Evolutionary conservation across 2,113 vertebrate genomes (phyloP), one percentile per base, ranked within the genome.

Genomic region (Megaleporinus macrocephalus): DNA sequence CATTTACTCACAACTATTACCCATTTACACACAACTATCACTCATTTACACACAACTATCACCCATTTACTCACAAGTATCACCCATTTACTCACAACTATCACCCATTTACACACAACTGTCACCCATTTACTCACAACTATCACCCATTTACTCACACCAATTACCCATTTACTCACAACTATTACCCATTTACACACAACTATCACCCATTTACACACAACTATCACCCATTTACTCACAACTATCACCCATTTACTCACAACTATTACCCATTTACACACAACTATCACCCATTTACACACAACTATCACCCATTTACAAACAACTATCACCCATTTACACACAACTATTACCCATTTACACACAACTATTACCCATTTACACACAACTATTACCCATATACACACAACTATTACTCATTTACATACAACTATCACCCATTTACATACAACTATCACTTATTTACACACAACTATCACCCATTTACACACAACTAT

Each of bases 371-470:
- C 68, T 55, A 53, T 36, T 47, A 36, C 63, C 55, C 9, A 51
- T 65, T 29, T 30, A 27, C 26, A 7, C n/a, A n/a, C n/a, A n/a
- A n/a, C n/a, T n/a, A n/a, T n/a, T n/a, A n/a, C n/a, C n/a, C n/a
- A n/a, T n/a, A n/a, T n/a, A n/a, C n/a, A n/a, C n/a, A n/a, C n/a
- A 68, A 78, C 68, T 55, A 53, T 36, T 47, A 36, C 63, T 68
- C 9, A 51, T 65, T 29, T 30, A 27, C 26, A 7, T 62, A 51
- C 18, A 68, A 78, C 68, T 55, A 53, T 36, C 63, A 36, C 63
- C 55, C 9, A 51, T 65, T 29, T 30, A 27, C 26, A 7, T n/a
- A n/a, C n/a, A n/a, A n/a, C n/a, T n/a, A n/a, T n/a, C n/a, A n/a
- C n/a, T n/a, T n/a, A n/a, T n/a, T n/a, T n/a, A n/a, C n/a, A n/a